Evolutionary conservation across 2,797 vertebrate species (phyloP), one percentile per base, ranked within the genome.

Genomic region (Phyllotis vaccarum): DNA sequence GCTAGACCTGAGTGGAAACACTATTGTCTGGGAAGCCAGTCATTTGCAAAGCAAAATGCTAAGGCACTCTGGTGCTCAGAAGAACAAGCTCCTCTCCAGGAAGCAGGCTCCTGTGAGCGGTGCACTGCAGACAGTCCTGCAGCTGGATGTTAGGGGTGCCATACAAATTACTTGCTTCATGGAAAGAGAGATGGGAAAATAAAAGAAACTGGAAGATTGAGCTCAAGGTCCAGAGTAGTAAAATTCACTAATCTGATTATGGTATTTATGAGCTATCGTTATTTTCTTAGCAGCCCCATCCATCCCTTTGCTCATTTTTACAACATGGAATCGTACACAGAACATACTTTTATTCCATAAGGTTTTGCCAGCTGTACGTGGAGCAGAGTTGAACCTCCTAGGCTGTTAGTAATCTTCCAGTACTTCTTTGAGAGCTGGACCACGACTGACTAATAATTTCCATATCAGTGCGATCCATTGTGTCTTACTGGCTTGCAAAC

Each of bases 381-480:
- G 88, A 98, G 95, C 90, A 96, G 96, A 9, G 40, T 13, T 0
- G 8, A 96, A 89, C 74, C 89, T 96, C 91, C 95, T 97, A 81
- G 93, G 82, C 95, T 97, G 96, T 94, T 93, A 97, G 95, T 95
- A 95, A 96, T 97, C 96, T 96, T 95, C 27, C 0, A 89, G 49
- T 37, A n/a, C 52, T 86, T 88, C 96, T 96, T 79, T 46, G 79
- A 92, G 85, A 91, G 93, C 13, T 76, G 79, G 94, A 86, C 96
- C 96, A 91, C 82, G 94, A 97, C 46, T 96, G 97, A 96, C 95
- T 97, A 98, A 98, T 96, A 98, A 98, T 98, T 98, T 97, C 97
- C 97, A 81, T 95, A 98, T 98, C 80, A 0, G 80, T 90, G 92
- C 82, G 95, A 96, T 80, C 97, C 97, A 96, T 29, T 93, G 75